phyloP scores from a whole-genome alignment of 1,140 invertebrate species.

The Hylaeus volcanicus region DNA sequence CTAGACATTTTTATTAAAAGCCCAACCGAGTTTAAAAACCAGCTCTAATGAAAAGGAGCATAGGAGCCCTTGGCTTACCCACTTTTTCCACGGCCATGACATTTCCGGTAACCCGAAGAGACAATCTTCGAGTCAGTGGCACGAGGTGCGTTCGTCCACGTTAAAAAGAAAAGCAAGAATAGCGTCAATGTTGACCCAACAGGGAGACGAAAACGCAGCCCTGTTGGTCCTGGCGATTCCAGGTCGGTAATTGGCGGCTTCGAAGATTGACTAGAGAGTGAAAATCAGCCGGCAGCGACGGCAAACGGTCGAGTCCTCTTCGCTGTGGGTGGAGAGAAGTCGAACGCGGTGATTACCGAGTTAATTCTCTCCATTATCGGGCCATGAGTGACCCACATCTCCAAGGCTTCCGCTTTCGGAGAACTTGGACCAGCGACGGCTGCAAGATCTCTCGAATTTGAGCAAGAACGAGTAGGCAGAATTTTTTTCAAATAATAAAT shows the following conservation, averaged over 20 bases:
- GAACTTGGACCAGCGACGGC: slow-evolving; percentile 4
- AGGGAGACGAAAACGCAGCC: slow-evolving; percentile 7
- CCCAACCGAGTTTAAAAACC: no score
- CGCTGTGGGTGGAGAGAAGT: slow-evolving; percentile 50
- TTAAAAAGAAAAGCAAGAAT: not conserved
- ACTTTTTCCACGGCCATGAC: no score
- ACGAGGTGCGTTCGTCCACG: no score
- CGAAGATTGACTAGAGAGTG: slow-evolving; percentile 59
- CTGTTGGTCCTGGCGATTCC: slow-evolving; percentile 37
- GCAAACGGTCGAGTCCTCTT: slow-evolving; percentile 12
- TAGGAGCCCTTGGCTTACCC: no score
- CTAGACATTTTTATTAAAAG: no score
- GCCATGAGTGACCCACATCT: slow-evolving; percentile 55
- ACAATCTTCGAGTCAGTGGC: no score
- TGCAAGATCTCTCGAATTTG: slow-evolving; percentile 15
- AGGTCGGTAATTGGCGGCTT: slow-evolving; percentile 50
- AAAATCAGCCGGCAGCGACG: slow-evolving; percentile 51
- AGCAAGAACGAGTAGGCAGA: not conserved
- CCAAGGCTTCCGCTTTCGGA: slow-evolving; percentile 50
- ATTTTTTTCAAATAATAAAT: not conserved
- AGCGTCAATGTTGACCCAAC: not conserved
- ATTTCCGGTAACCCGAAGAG: no score
- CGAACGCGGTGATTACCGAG: slow-evolving; percentile 46
- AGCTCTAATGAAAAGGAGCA: no score
- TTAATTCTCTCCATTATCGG: slow-evolving; percentile 59